Conservation (phyloP, 2,113 vertebrate species). For the Lophius piscatorius region DNA sequence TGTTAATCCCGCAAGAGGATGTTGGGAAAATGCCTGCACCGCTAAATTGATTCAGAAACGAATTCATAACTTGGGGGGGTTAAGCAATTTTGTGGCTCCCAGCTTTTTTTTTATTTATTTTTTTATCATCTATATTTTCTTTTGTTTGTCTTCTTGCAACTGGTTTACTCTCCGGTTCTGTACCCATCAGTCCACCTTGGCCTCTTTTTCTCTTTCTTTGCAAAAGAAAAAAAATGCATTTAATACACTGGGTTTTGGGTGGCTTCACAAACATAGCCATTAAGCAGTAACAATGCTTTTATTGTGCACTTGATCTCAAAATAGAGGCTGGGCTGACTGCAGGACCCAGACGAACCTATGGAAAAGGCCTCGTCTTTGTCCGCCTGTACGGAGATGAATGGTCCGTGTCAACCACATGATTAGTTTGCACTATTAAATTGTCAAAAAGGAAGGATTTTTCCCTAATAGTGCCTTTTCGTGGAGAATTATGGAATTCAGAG, state of each 20-base stretch:
- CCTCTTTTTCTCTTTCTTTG: conserved; percentile 84
- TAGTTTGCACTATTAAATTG: conserved; percentile 95
- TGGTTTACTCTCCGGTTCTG: conserved; percentile 29
- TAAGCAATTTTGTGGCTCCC: conserved; percentile 75
- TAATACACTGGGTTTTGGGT: conserved; percentile 87
- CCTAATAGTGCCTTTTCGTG: conserved; percentile 83
- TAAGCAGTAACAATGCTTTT: conserved; percentile 88
- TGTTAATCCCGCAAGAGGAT: conserved; percentile 87
- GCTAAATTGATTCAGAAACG: conserved; percentile 88
- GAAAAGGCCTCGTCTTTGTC: conserved; percentile 88
- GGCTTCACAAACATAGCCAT: conserved; percentile 94
- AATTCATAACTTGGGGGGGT: conserved; percentile 81
- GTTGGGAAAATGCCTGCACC: conserved; percentile 86
- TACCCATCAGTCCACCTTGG: conserved; percentile 71
- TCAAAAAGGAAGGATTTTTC: conserved; percentile 89
- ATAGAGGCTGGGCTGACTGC: conserved; percentile 82
- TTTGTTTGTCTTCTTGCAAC: conserved; percentile 53
- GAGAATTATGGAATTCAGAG: conserved; percentile 85
- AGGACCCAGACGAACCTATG: conserved; percentile 71
- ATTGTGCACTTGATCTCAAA: conserved; percentile 90
- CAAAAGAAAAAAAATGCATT: conserved; percentile 83
- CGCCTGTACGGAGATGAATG: conserved; percentile 90
- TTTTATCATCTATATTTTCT: conserved; percentile 27
- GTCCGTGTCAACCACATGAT: conserved; percentile 91
- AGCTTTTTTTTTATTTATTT: conserved; percentile 13